phyloP scores from a whole-genome alignment of 2,113 vertebrate genomes.

The Xiphias gladius region DNA sequence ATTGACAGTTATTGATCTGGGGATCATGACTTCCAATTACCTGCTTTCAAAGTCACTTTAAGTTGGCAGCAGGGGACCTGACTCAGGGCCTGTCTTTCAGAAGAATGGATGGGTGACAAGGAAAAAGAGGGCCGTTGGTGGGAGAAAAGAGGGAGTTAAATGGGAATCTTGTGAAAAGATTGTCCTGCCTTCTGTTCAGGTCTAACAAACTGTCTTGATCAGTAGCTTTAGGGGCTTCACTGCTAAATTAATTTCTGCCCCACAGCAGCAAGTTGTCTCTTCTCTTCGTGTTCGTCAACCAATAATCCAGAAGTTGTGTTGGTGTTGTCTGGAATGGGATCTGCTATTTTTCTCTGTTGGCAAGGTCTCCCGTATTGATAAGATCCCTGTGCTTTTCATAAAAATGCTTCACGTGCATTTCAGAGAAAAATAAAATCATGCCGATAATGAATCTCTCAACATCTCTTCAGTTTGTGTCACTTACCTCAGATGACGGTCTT shows the following conservation, averaged over 20 bases:
- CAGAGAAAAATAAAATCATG: background rate
- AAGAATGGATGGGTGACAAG: slow-evolving; percentile 13
- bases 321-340: slow-evolving; percentile 33
- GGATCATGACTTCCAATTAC: slow-evolving; percentile 83
- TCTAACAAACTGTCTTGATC: slow-evolving; percentile 62
- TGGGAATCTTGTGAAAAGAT: slow-evolving; percentile 43
- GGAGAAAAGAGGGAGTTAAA: slow-evolving; percentile 40
- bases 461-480: background rate
- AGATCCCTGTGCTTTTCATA: slow-evolving; percentile 15
- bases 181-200: slow-evolving; percentile 37
- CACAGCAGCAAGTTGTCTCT: slow-evolving; percentile 47
- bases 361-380: slow-evolving; percentile 3
- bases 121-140: slow-evolving; percentile 7
- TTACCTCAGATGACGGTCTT: background rate
- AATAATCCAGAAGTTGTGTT: slow-evolving; percentile 42
- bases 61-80: slow-evolving; percentile 53
- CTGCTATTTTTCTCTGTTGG: slow-evolving; percentile 41
- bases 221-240: slow-evolving; percentile 56
- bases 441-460: background rate
- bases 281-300: slow-evolving; percentile 52
- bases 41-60: slow-evolving; percentile 83
- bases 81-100: slow-evolving; percentile 62
- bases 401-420: slow-evolving; percentile 51
- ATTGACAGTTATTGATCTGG: slow-evolving; percentile 80
- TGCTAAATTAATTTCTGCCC: slow-evolving; percentile 56